phyloP scores from a whole-genome alignment of 1,140 invertebrate species.

The Arion vulgaris region DNA sequence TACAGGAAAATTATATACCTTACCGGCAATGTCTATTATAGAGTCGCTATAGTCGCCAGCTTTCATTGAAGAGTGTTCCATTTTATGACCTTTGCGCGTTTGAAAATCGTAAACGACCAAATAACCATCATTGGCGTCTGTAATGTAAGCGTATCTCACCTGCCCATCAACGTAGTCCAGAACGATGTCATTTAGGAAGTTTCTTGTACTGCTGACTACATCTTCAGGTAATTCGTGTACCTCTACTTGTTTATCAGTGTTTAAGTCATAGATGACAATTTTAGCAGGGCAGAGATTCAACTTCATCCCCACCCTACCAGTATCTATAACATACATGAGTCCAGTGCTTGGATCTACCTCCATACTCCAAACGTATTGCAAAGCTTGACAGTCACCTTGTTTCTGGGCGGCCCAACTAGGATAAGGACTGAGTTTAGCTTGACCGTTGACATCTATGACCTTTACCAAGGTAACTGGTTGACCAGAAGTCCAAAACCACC shows the following conservation, averaged over 20 bases:
- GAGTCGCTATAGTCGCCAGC: background rate
- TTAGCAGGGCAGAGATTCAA: constrained; percentile 52
- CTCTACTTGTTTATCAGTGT: constrained; percentile 40
- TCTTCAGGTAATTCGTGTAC: constrained; percentile 46
- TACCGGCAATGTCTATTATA: background rate
- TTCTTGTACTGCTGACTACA: constrained; percentile 35
- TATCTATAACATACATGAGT: constrained; percentile 62
- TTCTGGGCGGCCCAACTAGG: constrained; percentile 23
- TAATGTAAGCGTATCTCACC: constrained; percentile 54
- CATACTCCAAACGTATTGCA: constrained; percentile 55
- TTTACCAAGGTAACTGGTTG: constrained; percentile 25
- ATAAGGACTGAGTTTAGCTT: constrained; percentile 47
- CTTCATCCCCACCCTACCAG: constrained; percentile 25
- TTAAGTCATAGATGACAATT: constrained; percentile 56
- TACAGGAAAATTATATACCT: background rate
- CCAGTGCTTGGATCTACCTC: constrained; percentile 59
- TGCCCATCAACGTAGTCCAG: constrained; percentile 12
- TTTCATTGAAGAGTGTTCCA: constrained; percentile 43
- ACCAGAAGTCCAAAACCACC: constrained; percentile 47
- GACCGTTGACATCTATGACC: background rate
- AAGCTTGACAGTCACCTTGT: constrained; percentile 37
- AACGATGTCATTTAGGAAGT: constrained; percentile 53
- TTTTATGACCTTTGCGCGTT: constrained; percentile 36
- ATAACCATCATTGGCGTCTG: constrained; percentile 48
- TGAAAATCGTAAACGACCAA: constrained; percentile 52